These are phyloP conservation scores for Apus apus DNA, from an alignment of 2,113 vertebrate species.

Conservation along the genomic window DNA sequence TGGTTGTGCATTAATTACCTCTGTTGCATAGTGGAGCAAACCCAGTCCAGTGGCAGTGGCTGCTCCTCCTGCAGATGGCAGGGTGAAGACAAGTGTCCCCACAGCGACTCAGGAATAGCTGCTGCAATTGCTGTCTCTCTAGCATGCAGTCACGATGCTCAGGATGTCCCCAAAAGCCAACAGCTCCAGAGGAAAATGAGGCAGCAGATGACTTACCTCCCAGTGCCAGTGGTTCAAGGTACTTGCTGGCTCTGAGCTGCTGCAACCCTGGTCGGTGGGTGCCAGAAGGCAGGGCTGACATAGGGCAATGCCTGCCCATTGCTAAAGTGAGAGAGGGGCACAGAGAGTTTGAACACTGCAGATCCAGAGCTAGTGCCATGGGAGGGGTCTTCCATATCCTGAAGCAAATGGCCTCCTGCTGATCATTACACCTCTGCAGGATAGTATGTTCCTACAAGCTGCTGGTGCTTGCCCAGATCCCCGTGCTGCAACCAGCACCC, in stretches of 20 bases:
- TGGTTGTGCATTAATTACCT: background rate
- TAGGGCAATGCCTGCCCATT: background rate
- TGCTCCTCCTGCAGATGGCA: background rate
- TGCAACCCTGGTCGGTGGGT: background rate
- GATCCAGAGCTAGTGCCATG: background rate
- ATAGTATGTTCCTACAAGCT: background rate
- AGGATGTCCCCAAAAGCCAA: background rate
- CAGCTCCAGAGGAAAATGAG: background rate
- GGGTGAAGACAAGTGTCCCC: background rate
- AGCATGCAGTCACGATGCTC: background rate
- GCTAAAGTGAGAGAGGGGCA: background rate
- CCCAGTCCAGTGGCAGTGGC: background rate
- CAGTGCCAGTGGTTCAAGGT: rapidly evolving
- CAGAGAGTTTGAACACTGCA: background rate
- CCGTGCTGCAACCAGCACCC: rapidly evolving
- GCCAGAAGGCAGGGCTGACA: background rate
- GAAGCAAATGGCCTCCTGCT: background rate
- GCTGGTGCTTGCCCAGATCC: background rate
- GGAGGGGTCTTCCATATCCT: background rate
- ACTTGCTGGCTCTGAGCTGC: background rate
- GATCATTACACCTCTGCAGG: background rate
- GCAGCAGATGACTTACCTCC: background rate
- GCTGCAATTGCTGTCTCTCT: background rate
- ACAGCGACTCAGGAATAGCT: background rate
- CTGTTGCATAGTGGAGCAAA: background rate